Base-by-base conservation (phyloP, 2,888 invertebrate species). In the Oxystoma pomonae region DNA sequence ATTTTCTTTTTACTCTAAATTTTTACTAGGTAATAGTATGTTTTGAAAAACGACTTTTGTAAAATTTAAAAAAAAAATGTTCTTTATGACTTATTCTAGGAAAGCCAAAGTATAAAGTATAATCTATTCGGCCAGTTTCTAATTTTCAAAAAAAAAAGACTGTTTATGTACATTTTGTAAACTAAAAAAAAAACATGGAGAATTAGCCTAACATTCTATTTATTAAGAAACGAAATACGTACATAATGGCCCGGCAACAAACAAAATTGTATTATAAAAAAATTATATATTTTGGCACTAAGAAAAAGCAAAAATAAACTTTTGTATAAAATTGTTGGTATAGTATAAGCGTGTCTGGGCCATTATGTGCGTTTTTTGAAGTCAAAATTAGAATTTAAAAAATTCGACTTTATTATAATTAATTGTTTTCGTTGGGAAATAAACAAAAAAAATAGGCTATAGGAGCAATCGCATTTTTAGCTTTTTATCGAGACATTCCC, bases 151-250 rank as follows among this genome's bases (percentile, higher is more conserved):
- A 35, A n/a, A n/a, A n/a, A 35, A 86, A 86, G 86, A 86, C 86
- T 86, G 86, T 86, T 85, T 83, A 84, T 86, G 85, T 85, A 85
- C 22, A 61, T 85, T 84, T 85, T 35, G 35, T 35, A 35, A 35
- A 35, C 35, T 35, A 35, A 35, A 35, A 35, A 35, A 35, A 35
- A 35, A n/a, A n/a, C n/a, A 35, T 35, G 3, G 5, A 35, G 12
- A 35, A 35, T 35, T 35, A 35, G 35, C 12, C 35, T 35, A 35
- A 35, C 12, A 35, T 35, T 35, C 35, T 35, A 35, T 35, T 35
- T 35, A 35, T 12, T 35, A 35, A 35, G 3, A 35, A 12, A 35
- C 3, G 12, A 35, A 35, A 35, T 3, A 53, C 57, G 58, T 58
- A 58, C 21, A 21, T 20, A 53, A 50, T 58, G 58, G 59, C 59